Evolutionary conservation across 2,888 invertebrate species (phyloP), one percentile per base, ranked within the genome.

Genomic region (Syrphus vitripennis): DNA sequence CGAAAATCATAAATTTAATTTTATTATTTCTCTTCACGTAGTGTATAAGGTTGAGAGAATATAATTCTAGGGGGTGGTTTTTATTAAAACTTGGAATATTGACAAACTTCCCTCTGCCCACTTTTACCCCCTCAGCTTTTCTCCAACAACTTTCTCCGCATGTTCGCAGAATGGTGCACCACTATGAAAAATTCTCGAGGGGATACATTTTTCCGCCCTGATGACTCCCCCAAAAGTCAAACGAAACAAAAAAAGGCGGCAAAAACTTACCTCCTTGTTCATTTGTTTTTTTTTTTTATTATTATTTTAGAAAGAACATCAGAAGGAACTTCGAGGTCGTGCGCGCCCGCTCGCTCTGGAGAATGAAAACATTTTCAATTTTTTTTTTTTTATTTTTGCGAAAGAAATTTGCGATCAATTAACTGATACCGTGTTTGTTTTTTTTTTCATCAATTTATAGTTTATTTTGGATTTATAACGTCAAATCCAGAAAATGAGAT

Each of bases 1-100:
- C 63, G 72, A 57, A 74, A 81, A 65, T 77, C 63, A 82, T 86
- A 82, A 86, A 86, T 86, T 82, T 74, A 86, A 86, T 86, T 82
- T 86, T 86, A 86, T 82, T 86, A 86, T 70, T 74, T 70, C 55
- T 57, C 61, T 48, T 16, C 63, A 40, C 63, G 71, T 77, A 72
- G 21, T n/a, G n/a, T n/a, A n/a, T n/a, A n/a, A n/a, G n/a, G n/a
- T n/a, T n/a, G 3, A 7, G 37, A 12, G n/a, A 40, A 7, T 1
- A 31, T 1, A 31, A 19, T 21, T n/a, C 21, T 59, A 1, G n/a
- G 19, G 76, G 42, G 31, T 19, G 59, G 50, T 14, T 57, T 72
- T 65, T 21, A 26, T 29, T n/a, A 29, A 16, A 50, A 24, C 53
- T 16, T 59, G 14, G 37, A 59, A 14, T 14, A 37, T 19, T 19